These are phyloP conservation scores for Selene dorsalis DNA, from an alignment of 2,797 vertebrate species.

Conservation along the genomic window DNA sequence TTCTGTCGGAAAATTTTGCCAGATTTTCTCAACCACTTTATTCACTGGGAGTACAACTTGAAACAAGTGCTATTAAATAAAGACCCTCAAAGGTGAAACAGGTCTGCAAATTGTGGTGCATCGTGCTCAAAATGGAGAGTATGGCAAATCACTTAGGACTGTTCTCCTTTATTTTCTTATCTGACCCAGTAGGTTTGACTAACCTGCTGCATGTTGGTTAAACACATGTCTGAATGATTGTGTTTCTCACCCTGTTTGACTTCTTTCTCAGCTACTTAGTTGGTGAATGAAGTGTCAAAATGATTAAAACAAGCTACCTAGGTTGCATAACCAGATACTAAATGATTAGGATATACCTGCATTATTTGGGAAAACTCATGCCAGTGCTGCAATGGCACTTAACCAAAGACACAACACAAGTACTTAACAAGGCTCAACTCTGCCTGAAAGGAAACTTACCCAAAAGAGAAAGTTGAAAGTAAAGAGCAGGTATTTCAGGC, in stretches of 20 bases:
- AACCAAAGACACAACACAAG: not conserved
- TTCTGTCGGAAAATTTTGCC: not conserved
- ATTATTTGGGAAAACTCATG: not conserved
- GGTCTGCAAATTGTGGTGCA: not conserved
- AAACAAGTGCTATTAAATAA: not conserved
- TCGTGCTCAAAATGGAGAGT: not conserved
- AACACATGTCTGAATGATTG: not conserved
- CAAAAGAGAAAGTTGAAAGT: slow-evolving; percentile 97
- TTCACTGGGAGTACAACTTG: not conserved
- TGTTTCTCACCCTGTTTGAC: not conserved
- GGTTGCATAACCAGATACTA: not conserved
- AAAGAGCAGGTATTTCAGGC: slow-evolving; percentile 96
- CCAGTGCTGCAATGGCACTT: slow-evolving; percentile 6
- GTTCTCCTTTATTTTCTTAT: not conserved
- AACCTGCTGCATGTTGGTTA: not conserved
- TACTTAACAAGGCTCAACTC: not conserved
- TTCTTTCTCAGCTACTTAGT: not conserved
- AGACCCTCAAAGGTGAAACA: not conserved
- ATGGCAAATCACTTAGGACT: not conserved
- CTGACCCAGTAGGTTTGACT: not conserved
- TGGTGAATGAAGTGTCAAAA: not conserved
- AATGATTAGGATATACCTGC: not conserved
- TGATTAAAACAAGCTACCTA: not conserved
- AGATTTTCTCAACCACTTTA: not conserved
- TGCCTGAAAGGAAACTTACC: slow-evolving; percentile 83